These are phyloP conservation scores for Eristalis intricaria DNA, from an alignment of 2,888 invertebrate genomes.

Conservation along the genomic window DNA sequence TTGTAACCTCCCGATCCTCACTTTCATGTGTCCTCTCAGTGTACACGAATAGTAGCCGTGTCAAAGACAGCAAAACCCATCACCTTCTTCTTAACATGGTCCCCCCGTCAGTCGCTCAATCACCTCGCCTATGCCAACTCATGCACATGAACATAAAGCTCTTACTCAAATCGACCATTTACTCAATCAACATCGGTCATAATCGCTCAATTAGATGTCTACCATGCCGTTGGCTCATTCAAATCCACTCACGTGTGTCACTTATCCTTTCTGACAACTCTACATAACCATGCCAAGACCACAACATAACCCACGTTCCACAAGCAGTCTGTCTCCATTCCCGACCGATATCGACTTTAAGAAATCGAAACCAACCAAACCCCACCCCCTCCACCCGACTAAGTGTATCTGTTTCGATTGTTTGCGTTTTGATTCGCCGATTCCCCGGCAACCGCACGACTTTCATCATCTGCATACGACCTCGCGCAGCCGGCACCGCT, in stretches of 20 bases:
- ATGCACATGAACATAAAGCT: no score
- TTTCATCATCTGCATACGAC: background rate
- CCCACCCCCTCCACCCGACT: background rate
- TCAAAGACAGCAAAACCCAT: no score
- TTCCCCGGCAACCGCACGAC: background rate
- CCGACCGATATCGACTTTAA: background rate
- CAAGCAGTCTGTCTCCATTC: background rate
- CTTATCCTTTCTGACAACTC: background rate
- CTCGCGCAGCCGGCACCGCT: no score
- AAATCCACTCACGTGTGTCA: background rate
- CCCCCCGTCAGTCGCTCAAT: no score
- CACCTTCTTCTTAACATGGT: no score
- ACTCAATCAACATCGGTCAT: background rate
- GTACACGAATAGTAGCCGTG: no score
- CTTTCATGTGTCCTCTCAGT: no score
- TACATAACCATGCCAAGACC: background rate
- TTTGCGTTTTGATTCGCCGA: constrained; percentile 15
- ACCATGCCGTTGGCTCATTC: background rate
- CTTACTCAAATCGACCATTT: no score
- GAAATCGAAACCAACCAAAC: background rate
- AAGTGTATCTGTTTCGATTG: constrained; percentile 6
- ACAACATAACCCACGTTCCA: background rate
- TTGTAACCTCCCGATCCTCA: no score
- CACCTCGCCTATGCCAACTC: no score
- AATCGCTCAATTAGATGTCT: background rate